A percentile compares a stretch with the other conserved stretches of the same genome.
phyloP scores from a whole-genome alignment of 2,888 invertebrate species.

The Cryptocephalus moraei region DNA sequence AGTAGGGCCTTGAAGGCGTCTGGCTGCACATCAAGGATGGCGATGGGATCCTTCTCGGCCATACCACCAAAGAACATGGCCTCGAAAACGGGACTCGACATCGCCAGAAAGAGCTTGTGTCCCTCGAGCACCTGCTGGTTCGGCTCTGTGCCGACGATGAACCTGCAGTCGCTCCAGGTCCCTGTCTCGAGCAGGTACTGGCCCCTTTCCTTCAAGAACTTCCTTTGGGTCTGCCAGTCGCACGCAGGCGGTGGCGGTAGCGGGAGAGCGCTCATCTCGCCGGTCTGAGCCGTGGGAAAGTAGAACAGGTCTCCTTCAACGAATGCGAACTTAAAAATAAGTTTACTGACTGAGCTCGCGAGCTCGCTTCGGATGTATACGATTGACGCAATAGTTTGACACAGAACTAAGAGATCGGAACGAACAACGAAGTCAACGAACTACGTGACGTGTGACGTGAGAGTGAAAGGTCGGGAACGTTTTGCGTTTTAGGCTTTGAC shows the following conservation, averaged over 20 bases:
- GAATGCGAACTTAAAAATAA: no score
- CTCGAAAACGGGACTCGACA: conserved; percentile 82
- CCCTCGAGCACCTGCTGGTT: conserved; percentile 63
- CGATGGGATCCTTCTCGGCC: conserved; percentile 68
- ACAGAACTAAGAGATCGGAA: no score
- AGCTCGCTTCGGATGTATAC: no score
- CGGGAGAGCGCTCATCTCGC: no score
- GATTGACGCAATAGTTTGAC: no score
- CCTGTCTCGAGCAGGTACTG: conserved; percentile 66
- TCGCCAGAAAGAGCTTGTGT: conserved; percentile 72
- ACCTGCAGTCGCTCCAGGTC: conserved; percentile 76
- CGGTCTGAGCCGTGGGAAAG: no score
- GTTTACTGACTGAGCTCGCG: no score
- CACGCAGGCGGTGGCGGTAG: conserved; percentile 34
- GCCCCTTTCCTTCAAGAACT: conserved; percentile 61
- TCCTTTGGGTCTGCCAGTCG: conserved; percentile 70
- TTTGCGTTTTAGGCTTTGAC: no score
- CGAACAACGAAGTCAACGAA: no score
- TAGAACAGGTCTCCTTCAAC: no score
- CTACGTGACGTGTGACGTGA: no score
- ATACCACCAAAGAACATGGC: conserved; percentile 81
- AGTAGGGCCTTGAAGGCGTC: conserved; percentile 75
- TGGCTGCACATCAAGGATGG: conserved; percentile 75
- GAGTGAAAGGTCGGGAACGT: no score
- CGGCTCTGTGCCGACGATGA: conserved; percentile 69